Percentiles rank a stretch among this genome's conserved stretches.
phyloP scores from a whole-genome alignment of 2,888 invertebrate genomes.

The Mythimna vitellina region DNA sequence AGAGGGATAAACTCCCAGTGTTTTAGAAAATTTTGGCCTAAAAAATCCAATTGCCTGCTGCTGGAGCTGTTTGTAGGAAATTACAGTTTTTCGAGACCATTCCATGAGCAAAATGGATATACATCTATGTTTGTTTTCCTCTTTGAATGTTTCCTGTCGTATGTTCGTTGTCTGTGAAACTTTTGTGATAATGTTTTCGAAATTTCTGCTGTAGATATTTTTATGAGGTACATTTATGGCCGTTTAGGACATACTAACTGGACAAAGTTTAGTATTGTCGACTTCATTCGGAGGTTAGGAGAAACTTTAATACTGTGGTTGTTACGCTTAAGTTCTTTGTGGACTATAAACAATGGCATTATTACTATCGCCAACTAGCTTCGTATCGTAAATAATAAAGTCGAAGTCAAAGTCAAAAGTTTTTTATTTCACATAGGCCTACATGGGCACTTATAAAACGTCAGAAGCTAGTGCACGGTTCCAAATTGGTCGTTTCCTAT shows the following conservation, averaged over 20 bases:
- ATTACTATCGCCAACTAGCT: neutral
- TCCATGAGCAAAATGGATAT: constrained; percentile 30
- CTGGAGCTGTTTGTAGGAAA: constrained; percentile 59
- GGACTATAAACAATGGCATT: neutral
- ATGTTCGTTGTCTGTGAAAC: constrained; percentile 34
- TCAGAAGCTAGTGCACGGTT: no score
- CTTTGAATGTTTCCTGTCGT: constrained; percentile 30
- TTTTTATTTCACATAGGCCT: no score
- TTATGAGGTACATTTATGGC: constrained; percentile 34
- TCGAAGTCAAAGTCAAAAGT: no score
- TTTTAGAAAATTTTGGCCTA: constrained; percentile 52
- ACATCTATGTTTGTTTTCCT: constrained; percentile 20
- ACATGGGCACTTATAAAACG: no score
- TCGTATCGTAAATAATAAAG: no score
- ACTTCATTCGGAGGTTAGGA: constrained; percentile 9
- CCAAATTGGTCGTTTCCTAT: no score
- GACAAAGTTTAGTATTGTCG: constrained; percentile 6
- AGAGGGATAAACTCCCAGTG: constrained; percentile 45
- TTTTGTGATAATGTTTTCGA: constrained; percentile 16
- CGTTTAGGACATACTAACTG: constrained; percentile 15
- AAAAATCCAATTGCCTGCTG: constrained; percentile 66
- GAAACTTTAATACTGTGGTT: neutral
- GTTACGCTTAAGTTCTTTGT: neutral
- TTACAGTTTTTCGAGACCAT: constrained; percentile 52
- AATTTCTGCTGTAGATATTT: constrained; percentile 20